Percentiles rank a stretch among this genome's conserved stretches.
These are phyloP conservation scores for Rhingia rostrata DNA, from an alignment of 2,888 invertebrate genomes.

Conservation along the genomic window DNA sequence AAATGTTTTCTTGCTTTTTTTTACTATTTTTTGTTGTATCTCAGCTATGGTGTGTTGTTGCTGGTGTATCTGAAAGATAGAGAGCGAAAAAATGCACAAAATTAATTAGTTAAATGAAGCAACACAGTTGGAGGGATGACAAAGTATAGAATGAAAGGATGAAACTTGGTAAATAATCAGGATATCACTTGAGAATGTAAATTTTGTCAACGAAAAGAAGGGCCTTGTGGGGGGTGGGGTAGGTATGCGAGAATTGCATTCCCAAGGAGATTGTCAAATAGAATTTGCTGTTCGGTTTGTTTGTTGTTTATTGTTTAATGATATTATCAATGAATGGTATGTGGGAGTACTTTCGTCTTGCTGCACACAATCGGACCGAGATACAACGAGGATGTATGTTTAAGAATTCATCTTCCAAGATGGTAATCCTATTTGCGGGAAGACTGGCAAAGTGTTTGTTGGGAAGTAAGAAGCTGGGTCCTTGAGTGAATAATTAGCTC, in stretches of 20 bases:
- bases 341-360: neutral
- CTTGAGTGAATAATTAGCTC: conserved; percentile 3
- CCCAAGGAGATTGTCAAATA: conserved; percentile 56
- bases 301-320: conserved; percentile 63
- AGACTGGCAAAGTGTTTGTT: conserved; percentile 5
- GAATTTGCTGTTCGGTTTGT: conserved; percentile 60
- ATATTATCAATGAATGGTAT: conserved; percentile 14
- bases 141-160: neutral
- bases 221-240: conserved; percentile 19
- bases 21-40: conserved; percentile 21
- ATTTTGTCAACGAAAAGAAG: conserved; percentile 40
- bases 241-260: conserved; percentile 52
- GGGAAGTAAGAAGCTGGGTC: neutral
- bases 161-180: conserved; percentile 58
- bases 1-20: conserved; percentile 30
- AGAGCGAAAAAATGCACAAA: conserved; percentile 48
- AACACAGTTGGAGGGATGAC: conserved; percentile 44
- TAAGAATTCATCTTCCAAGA: conserved; percentile 40
- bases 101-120: conserved; percentile 75
- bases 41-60: conserved; percentile 38
- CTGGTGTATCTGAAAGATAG: conserved; percentile 61
- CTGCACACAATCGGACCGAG: conserved; percentile 24
- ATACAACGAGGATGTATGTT: conserved; percentile 15
- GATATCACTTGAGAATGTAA: conserved; percentile 70
- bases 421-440: conserved; percentile 32